Conservation (phyloP, 2,113 vertebrate species). For the Pao palembangensis region DNA sequence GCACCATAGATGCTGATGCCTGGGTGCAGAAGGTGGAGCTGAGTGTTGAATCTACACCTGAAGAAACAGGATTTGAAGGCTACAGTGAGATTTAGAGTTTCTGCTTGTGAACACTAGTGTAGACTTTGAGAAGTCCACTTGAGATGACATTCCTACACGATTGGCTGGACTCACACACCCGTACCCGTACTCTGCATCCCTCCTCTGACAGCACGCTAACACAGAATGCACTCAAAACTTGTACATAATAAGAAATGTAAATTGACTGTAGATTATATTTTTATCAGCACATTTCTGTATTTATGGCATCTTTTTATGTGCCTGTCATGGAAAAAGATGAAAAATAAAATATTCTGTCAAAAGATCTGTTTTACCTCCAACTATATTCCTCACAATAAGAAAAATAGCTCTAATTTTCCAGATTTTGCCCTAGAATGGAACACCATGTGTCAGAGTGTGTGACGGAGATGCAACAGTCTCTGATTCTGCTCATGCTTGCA, state of each 20-base stretch:
- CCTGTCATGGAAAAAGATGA: slow-evolving; percentile 32
- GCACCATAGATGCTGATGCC: slow-evolving; percentile 78
- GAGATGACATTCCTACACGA: neutral
- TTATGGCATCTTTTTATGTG: slow-evolving; percentile 55
- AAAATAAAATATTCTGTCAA: slow-evolving; percentile 48
- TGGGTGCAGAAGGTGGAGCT: neutral
- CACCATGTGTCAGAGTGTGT: no score
- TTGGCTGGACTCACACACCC: slow-evolving; percentile 32
- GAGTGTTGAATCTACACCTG: slow-evolving; percentile 8
- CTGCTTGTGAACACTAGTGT: no score
- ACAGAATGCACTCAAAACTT: slow-evolving; percentile 68
- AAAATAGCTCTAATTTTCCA: neutral
- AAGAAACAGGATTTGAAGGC: no score
- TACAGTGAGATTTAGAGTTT: no score
- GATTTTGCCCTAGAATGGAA: neutral
- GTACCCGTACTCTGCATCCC: slow-evolving; percentile 7
- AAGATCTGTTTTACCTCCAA: neutral
- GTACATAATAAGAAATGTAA: slow-evolving; percentile 68
- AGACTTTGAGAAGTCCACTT: neutral
- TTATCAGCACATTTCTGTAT: slow-evolving; percentile 59
- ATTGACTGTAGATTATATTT: slow-evolving; percentile 65
- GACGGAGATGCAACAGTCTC: neutral
- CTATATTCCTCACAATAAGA: no score
- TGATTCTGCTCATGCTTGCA: neutral
- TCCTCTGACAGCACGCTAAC: slow-evolving; percentile 49